These are phyloP conservation scores for Phacellophora camtschatica DNA, from an alignment of 30 jellyfish, hydroid and myxozoan genomes.

Conservation along the genomic window DNA sequence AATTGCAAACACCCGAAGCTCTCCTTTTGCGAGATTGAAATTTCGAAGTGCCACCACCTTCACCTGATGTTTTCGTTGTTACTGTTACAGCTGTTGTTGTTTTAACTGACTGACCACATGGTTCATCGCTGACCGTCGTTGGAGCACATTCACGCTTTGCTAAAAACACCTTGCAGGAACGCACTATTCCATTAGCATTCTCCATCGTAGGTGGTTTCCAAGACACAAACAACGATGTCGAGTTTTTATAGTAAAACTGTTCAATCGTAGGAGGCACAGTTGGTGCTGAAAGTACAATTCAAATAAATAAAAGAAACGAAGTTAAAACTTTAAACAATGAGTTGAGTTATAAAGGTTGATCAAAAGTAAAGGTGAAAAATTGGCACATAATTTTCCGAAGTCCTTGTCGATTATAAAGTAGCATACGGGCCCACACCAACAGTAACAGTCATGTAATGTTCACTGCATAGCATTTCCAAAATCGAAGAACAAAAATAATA, in stretches of 20 bases:
- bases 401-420: background rate
- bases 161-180: background rate
- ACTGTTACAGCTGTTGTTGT: background rate
- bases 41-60: background rate
- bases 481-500: background rate
- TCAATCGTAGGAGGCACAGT: constrained; percentile 14
- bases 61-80: background rate
- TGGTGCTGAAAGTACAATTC: no score
- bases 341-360: no score
- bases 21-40: background rate
- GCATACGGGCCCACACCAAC: constrained; percentile 8
- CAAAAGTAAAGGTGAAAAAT: no score
- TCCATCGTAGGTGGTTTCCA: constrained; percentile 40
- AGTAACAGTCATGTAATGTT: background rate
- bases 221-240: constrained; percentile 21
- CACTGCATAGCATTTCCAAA: constrained; percentile 4
- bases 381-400: constrained; percentile 8
- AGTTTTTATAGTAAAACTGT: background rate
- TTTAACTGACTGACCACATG: no score
- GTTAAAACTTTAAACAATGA: no score
- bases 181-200: background rate
- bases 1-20: background rate
- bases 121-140: no score
- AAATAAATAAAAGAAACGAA: no score
- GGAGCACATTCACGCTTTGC: background rate